Base-by-base conservation (phyloP, 2,888 invertebrate genomes). In the Chaetoderma sp. region DNA sequence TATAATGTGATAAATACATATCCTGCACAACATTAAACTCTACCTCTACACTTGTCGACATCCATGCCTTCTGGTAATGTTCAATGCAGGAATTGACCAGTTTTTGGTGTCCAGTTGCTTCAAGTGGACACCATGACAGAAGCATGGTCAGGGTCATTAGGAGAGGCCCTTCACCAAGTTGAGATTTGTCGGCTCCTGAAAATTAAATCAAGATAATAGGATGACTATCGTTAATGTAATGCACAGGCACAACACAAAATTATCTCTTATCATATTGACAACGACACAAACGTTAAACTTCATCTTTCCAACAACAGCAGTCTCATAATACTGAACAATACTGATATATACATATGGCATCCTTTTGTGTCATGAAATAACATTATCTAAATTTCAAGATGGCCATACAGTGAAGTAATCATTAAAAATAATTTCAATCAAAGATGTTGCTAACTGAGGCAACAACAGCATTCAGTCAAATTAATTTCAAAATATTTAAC, bases 71-170 rank as follows among this genome's bases (percentile, higher is more conserved):
- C 39, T 94, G 90, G 87, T 96, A 96, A 83, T 96, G 93, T 88
- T 96, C 94, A 78, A 97, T 93, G 83, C 95, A 95, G 0, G 95
- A 95, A 86, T 94, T 94, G 84, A 94, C 93, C 60, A 97, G 88
- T 77, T 94, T 93, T 13, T 94, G 93, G 33, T 93, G 91, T 32
- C 90, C 89, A 13, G 93, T 91, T 13, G 93, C 92, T 75, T 92
- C 90, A 25, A 75, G 90, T 1, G 94, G 92, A 6, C 95, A 93
- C 76, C 94, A 92, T 45, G 94, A 90, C 68, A 97, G 91, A 78
- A 98, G 93, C 8, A 95, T 94, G 2, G 94, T 93, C 83, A 97
- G 93, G 0, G 95, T 93, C 69, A 94, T 89, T 86, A 98, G 91
- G 87, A 96, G 92, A 0, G 94, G 93, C 6, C 94, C 91, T 77